phyloP scores from a whole-genome alignment of 2,888 invertebrate species.

The Thysanoteuthis rhombus region DNA sequence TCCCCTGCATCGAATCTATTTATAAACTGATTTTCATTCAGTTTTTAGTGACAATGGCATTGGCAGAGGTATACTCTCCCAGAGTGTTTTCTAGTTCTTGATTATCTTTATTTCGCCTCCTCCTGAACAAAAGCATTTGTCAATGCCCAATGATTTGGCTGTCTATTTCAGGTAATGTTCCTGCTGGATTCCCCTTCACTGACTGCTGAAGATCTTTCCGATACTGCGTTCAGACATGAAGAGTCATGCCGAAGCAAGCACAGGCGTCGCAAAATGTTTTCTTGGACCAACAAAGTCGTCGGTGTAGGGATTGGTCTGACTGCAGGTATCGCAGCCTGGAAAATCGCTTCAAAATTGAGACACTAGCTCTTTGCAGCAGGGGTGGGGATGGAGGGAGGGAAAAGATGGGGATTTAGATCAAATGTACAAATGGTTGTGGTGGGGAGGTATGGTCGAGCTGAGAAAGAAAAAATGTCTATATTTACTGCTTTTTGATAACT shows the following conservation, averaged over 20 bases:
- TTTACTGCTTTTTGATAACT: neutral
- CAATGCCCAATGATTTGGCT: no score
- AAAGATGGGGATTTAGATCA: neutral
- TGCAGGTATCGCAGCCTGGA: slow-evolving; percentile 26
- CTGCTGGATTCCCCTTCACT: neutral
- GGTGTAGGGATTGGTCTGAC: slow-evolving; percentile 23
- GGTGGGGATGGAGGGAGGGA: neutral
- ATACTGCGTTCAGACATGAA: neutral
- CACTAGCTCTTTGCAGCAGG: neutral
- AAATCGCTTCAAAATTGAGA: slow-evolving; percentile 24
- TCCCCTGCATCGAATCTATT: no score
- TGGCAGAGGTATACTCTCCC: no score
- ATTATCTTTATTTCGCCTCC: no score
- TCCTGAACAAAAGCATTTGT: no score
- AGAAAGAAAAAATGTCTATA: neutral
- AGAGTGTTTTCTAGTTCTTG: no score
- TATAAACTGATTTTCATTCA: no score
- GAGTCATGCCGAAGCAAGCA: neutral
- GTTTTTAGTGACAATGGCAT: no score
- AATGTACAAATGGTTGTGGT: neutral
- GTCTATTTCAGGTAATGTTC: slow-evolving; percentile 14
- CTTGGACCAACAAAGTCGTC: slow-evolving; percentile 29
- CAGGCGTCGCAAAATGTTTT: slow-evolving; percentile 16
- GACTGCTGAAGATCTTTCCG: neutral
- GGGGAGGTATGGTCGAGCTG: neutral